Percentiles rank a stretch among this genome's conserved stretches.
phyloP scores from a whole-genome alignment of 2,113 vertebrate genomes.

The Tapirus terrestris region DNA sequence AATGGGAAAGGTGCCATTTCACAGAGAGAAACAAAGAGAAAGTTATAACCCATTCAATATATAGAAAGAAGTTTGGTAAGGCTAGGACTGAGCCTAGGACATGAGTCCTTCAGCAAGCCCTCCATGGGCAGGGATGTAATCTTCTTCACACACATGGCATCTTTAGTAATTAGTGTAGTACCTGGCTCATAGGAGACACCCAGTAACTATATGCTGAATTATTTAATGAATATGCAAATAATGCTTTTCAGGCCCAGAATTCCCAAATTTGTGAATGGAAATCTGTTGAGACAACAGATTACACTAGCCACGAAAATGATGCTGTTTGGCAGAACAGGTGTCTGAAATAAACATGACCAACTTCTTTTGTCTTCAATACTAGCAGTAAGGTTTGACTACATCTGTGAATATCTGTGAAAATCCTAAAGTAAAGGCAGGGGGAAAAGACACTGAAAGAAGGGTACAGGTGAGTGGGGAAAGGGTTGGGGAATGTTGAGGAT shows the following conservation, averaged over 20 bases:
- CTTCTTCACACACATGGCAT: neutral
- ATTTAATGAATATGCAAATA: neutral
- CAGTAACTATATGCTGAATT: neutral
- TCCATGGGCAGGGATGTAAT: neutral
- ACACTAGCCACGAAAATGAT: neutral
- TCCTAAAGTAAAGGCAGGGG: neutral
- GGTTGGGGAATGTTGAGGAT: neutral
- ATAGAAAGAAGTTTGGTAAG: neutral
- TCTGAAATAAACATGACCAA: neutral
- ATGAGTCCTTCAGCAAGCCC: neutral
- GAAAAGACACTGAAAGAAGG: neutral
- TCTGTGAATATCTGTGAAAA: neutral
- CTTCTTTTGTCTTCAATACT: neutral
- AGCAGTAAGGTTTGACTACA: neutral
- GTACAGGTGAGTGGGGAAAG: neutral
- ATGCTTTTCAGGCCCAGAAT: neutral
- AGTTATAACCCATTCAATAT: neutral
- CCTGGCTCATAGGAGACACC: neutral
- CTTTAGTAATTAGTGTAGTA: neutral
- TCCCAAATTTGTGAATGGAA: neutral
- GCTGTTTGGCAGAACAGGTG: neutral
- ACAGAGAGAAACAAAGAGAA: neutral
- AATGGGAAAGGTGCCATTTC: neutral
- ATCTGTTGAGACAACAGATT: neutral
- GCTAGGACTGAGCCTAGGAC: neutral